These are phyloP conservation scores for Auanema sp. DNA, from an alignment of 2,888 invertebrate genomes.

Conservation along the genomic window DNA sequence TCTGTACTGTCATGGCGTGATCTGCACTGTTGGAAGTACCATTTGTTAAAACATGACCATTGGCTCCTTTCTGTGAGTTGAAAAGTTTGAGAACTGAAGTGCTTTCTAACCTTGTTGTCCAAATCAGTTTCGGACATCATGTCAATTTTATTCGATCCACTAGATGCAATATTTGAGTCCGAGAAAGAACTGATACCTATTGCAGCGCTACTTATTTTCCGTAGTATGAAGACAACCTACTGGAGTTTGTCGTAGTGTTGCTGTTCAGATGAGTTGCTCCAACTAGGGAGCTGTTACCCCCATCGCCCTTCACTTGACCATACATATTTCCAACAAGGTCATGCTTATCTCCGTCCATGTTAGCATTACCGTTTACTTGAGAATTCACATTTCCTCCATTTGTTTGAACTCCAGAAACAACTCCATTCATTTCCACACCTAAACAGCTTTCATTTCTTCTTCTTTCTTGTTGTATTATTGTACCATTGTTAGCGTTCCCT, in stretches of 20 bases:
- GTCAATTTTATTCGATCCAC: constrained; percentile 34
- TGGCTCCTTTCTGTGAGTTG: constrained; percentile 21
- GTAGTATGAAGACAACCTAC: constrained; percentile 18
- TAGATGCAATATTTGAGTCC: constrained; percentile 33
- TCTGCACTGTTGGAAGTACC: constrained; percentile 31
- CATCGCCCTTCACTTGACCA: constrained; percentile 38
- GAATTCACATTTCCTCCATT: constrained; percentile 40
- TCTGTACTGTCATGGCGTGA: constrained; percentile 43
- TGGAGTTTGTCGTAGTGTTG: constrained; percentile 30
- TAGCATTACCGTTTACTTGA: constrained; percentile 42
- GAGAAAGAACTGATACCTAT: constrained; percentile 44
- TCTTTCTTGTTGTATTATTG: constrained; percentile 1
- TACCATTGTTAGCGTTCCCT: constrained; percentile 36
- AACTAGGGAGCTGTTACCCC: constrained; percentile 41
- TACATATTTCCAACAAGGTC: constrained; percentile 38
- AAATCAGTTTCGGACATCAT: constrained; percentile 34
- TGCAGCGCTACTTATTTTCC: not conserved
- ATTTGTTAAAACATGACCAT: constrained; percentile 30
- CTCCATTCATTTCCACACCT: constrained; percentile 50
- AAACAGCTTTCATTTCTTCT: not conserved
- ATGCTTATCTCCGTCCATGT: constrained; percentile 26
- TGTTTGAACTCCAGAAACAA: constrained; percentile 42
- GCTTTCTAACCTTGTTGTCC: constrained; percentile 16
- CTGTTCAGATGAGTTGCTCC: constrained; percentile 45
- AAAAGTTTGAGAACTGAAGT: not conserved